Evolutionary conservation across 2,888 invertebrate genomes (phyloP).

Genomic region (Prosopocoilus inquinatus): DNA sequence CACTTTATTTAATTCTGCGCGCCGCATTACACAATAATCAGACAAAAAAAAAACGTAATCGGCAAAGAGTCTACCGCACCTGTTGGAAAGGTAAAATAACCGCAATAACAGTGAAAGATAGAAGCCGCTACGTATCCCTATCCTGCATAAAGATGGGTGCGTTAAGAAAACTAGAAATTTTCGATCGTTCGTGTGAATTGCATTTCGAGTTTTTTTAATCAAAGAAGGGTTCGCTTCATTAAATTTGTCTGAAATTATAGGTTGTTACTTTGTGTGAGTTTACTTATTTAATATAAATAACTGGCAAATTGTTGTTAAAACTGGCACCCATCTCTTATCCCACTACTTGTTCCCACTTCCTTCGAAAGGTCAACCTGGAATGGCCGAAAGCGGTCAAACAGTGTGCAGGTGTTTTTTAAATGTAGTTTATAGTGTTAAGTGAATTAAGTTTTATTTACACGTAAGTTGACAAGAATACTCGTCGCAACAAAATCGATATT

Average conservation of each 20-base stretch:
- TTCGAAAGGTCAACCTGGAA: constrained; percentile 52
- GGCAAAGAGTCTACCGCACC: constrained; percentile 18
- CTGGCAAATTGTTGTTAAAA: neutral
- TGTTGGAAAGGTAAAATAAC: constrained; percentile 28
- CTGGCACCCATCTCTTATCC: constrained; percentile 29
- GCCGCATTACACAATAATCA: neutral
- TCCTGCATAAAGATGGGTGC: constrained; percentile 38
- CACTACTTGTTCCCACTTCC: constrained; percentile 47
- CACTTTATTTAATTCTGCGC: neutral
- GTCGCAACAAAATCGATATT: constrained; percentile 11
- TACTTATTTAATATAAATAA: constrained; percentile 3
- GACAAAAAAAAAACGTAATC: neutral
- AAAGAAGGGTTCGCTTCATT: no score
- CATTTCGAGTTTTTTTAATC: neutral
- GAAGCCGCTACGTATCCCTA: constrained; percentile 34
- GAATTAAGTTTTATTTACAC: constrained; percentile 27
- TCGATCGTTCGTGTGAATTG: neutral
- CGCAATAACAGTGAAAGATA: constrained; percentile 30
- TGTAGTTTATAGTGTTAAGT: constrained; percentile 42
- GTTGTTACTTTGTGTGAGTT: neutral
- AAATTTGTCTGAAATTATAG: no score
- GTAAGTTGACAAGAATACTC: constrained; percentile 26
- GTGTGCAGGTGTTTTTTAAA: constrained; percentile 51
- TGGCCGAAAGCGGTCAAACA: constrained; percentile 53
- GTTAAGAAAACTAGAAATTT: constrained; percentile 5